Conservation (phyloP, 2,888 invertebrate genomes). For the Oscheius sp. region DNA sequence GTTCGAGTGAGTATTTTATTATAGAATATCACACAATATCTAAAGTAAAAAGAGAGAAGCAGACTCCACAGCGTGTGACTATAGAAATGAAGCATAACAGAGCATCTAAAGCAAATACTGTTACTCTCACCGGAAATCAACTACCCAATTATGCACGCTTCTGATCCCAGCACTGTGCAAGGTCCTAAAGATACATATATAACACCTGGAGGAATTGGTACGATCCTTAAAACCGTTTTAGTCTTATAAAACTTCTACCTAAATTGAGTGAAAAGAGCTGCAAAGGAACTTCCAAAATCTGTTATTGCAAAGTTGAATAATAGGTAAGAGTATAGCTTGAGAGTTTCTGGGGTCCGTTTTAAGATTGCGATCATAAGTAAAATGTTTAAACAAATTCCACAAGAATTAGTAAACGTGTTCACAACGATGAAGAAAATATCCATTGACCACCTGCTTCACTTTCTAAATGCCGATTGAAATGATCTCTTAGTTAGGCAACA, state of each 20-base stretch:
- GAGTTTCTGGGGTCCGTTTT: background rate
- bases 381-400: background rate
- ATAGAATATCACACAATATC: background rate
- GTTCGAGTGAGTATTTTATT: background rate
- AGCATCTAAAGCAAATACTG: no score
- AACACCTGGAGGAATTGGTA: background rate
- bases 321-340: background rate
- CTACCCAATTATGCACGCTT: background rate
- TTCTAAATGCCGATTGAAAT: no score
- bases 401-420: background rate
- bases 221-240: background rate
- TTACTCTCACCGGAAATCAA: no score
- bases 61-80: background rate
- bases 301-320: background rate
- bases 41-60: background rate
- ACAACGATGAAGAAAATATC: background rate
- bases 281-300: background rate
- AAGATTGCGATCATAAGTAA: background rate
- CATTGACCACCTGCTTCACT: no score
- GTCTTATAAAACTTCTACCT: background rate
- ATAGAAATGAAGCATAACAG: background rate
- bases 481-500: no score
- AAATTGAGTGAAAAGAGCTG: background rate
- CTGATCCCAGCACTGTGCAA: background rate
- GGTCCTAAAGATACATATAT: background rate